Evolutionary conservation across 2,888 invertebrate species (phyloP).

Genomic region (Strigamia maritima): DNA sequence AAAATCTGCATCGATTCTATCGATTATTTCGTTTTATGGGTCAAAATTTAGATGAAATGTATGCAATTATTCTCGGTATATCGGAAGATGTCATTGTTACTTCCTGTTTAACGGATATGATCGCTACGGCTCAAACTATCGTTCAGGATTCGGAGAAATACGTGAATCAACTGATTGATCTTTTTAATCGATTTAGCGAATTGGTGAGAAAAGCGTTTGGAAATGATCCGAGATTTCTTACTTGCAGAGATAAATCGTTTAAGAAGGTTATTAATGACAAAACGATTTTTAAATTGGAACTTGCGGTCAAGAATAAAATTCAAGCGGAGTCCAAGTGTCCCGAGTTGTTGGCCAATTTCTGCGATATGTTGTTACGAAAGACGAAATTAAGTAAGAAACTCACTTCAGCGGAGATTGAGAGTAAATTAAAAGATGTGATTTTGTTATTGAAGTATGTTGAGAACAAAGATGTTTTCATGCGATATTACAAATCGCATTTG

Average conservation of each 20-base stretch:
- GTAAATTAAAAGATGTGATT: slow-evolving; percentile 82
- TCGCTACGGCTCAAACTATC: slow-evolving; percentile 71
- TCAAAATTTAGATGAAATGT: no score
- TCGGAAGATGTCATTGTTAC: slow-evolving; percentile 90
- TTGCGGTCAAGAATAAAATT: slow-evolving; percentile 56
- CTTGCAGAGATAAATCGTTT: slow-evolving; percentile 95
- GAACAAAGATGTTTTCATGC: slow-evolving; percentile 99
- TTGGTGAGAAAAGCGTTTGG: slow-evolving; percentile 91
- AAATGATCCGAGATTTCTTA: slow-evolving; percentile 95
- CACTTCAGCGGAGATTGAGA: slow-evolving; percentile 95
- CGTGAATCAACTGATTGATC: slow-evolving; percentile 86
- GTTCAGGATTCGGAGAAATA: slow-evolving; percentile 91
- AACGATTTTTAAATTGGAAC: slow-evolving; percentile 69
- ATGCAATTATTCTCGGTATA: slow-evolving; percentile 61
- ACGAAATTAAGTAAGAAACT: slow-evolving; percentile 94
- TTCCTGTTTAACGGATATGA: slow-evolving; percentile 94
- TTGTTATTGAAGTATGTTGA: slow-evolving; percentile 97
- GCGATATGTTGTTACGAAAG: slow-evolving; percentile 96
- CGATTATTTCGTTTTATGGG: no score
- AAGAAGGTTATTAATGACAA: slow-evolving; percentile 97
- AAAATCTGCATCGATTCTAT: no score
- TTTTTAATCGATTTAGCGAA: slow-evolving; percentile 87
- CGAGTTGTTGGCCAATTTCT: slow-evolving; percentile 97
- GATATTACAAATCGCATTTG: slow-evolving; percentile 97
- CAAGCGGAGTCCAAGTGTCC: slow-evolving; percentile 95